A percentile compares a stretch with the other conserved stretches of the same genome.
These are phyloP conservation scores for Plebejus melissa DNA, from an alignment of 2,888 invertebrate genomes.

Conservation along the genomic window DNA sequence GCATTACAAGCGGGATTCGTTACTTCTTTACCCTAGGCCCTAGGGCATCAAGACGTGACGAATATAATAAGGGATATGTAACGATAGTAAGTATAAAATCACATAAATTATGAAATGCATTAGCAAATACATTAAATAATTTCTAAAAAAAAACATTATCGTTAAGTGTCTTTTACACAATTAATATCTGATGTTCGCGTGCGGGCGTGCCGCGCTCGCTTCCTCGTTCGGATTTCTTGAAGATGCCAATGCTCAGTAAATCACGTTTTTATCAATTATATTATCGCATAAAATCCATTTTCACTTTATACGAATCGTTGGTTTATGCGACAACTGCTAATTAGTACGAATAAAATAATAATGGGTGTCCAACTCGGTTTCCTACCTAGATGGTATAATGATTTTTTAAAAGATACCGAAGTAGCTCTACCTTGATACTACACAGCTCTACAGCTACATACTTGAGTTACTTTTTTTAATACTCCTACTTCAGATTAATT, in stretches of 20 bases:
- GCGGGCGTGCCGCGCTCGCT: conserved; percentile 45
- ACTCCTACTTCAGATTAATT: too few relatives aligned
- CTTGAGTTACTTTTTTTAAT: too few relatives aligned
- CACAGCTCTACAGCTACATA: too few relatives aligned
- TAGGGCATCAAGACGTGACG: not conserved
- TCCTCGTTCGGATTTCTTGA: conserved; percentile 45
- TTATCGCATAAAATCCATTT: conserved; percentile 21
- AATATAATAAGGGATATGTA: not conserved
- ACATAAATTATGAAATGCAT: not conserved
- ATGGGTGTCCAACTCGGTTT: too few relatives aligned
- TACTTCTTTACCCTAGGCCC: too few relatives aligned
- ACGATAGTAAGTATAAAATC: not conserved
- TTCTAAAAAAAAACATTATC: conserved; percentile 13
- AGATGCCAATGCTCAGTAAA: conserved; percentile 40
- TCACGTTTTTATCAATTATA: conserved; percentile 37
- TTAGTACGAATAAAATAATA: not conserved
- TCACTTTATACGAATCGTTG: conserved; percentile 21
- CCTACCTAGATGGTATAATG: too few relatives aligned
- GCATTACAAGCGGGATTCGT: too few relatives aligned
- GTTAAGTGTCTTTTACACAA: conserved; percentile 26
- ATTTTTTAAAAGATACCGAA: too few relatives aligned
- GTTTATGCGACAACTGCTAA: not conserved
- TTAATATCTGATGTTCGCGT: conserved; percentile 26
- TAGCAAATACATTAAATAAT: conserved; percentile 3
- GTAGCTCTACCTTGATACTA: too few relatives aligned